A percentile compares a stretch with the other conserved stretches of the same genome.
phyloP scores from a whole-genome alignment of 2,113 vertebrate genomes.

The Rhinopithecus roxellana region DNA sequence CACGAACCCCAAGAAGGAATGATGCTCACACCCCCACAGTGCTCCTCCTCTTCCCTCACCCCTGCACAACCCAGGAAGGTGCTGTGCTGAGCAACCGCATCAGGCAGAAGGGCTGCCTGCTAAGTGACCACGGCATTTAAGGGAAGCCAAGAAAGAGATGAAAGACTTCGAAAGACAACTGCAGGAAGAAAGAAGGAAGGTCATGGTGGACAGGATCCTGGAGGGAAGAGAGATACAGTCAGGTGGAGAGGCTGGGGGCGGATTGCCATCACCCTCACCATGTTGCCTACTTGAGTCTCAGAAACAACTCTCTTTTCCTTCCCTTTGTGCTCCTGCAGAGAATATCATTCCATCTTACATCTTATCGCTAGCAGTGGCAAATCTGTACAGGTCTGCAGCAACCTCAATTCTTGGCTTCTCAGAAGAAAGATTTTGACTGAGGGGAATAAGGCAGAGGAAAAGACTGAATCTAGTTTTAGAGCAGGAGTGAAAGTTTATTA shows the following conservation, averaged over 20 bases:
- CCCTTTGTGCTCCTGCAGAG: background rate
- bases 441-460: too few relatives aligned
- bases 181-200: background rate
- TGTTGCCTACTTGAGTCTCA: background rate
- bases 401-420: too few relatives aligned
- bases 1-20: background rate
- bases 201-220: background rate
- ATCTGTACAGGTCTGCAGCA: too few relatives aligned
- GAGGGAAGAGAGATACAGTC: background rate
- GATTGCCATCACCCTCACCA: background rate
- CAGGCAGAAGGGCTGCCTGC: background rate
- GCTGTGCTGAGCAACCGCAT: background rate
- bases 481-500: too few relatives aligned
- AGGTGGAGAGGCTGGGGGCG: background rate
- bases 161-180: background rate
- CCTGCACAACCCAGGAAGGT: background rate
- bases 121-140: background rate
- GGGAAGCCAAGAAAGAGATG: constrained; percentile 16
- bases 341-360: background rate
- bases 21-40: fast-evolving
- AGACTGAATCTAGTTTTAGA: too few relatives aligned
- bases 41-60: background rate
- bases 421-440: too few relatives aligned
- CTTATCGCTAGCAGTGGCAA: too few relatives aligned
- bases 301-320: background rate